Conservation (phyloP, 2,888 invertebrate species). For the Athalia rosae region DNA sequence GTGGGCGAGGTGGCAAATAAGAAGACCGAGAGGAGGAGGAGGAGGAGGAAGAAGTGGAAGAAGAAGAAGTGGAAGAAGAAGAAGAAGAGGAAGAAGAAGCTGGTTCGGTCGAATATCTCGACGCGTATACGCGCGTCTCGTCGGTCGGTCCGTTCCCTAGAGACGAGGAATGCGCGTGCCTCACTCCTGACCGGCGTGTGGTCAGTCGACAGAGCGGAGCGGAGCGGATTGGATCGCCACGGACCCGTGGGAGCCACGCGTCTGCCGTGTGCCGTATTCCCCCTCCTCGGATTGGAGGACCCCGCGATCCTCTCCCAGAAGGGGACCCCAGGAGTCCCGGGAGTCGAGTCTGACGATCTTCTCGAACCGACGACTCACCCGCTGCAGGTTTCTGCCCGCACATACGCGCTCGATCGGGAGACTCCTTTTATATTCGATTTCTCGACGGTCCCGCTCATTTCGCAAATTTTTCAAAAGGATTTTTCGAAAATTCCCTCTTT, state of each 20-base stretch:
- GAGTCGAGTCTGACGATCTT: neutral
- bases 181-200: conserved; percentile 31
- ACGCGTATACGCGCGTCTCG: neutral
- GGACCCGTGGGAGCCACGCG: conserved; percentile 70
- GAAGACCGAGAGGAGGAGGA: too few species aligned
- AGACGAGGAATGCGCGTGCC: conserved; percentile 40
- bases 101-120: neutral
- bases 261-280: conserved; percentile 67
- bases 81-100: neutral
- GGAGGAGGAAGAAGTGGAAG: neutral
- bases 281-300: conserved; percentile 48
- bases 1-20: conserved; percentile 16
- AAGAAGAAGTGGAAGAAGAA: neutral
- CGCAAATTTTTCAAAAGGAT: too few species aligned
- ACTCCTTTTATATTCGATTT: too few species aligned
- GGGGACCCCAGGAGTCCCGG: conserved; percentile 3
- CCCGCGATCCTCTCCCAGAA: conserved; percentile 46
- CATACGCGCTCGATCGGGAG: neutral
- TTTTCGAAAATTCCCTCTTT: too few species aligned
- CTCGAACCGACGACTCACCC: neutral
- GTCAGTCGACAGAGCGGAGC: conserved; percentile 23
- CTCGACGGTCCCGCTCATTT: too few species aligned
- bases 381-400: neutral
- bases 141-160: conserved; percentile 1
- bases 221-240: conserved; percentile 31